Base-by-base conservation (phyloP, 1,140 invertebrate genomes). In the Heterodera schachtii region DNA sequence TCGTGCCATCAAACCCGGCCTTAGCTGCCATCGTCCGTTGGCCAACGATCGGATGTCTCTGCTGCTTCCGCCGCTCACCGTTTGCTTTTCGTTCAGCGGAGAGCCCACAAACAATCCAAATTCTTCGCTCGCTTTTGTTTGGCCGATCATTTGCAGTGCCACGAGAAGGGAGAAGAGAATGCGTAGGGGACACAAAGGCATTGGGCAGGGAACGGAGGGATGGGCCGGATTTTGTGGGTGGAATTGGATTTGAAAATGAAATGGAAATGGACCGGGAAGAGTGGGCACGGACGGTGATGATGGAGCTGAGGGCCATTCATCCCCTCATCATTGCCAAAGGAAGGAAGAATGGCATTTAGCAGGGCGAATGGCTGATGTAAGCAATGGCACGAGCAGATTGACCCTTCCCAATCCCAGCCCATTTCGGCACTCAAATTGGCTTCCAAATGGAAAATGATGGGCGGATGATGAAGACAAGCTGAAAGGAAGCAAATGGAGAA, bases 1-100 rank as follows among this genome's bases (percentile, higher is more conserved):
- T 52, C 11, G 49, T 52, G 49, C 31, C 19, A 70, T 16, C 69
- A 43, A 46, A 71, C 79, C 79, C 21, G 79, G 79, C 47, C 81
- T 71, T 16, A 82, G 74, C 16, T 74, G 69, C 81, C 81, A 82
- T 19, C 81, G 78, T 2, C 81, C 81, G 52, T 78, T 82, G 41
- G 81, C 81, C 46, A 81, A 57, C 47, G 80, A 81, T 6, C 80
- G 52, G 43, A 47, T 69, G 49, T n/a, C 16, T 5, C 78, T 19
- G 31, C 43, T 78, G 49, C 57, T 64, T 11, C 19, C 57, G 57
- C 11, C 16, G 57, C 13, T 64, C 11, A 64, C 1, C 16, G 11
- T 13, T 19, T 64, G 57, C 16, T 11, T 11, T 13, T 64, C 16
- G 0, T 19, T 13, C 16, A n/a, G 16, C 9, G 9, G 9, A 13